phyloP scores from a whole-genome alignment of 2,113 vertebrate species.

The Strigops habroptila region DNA sequence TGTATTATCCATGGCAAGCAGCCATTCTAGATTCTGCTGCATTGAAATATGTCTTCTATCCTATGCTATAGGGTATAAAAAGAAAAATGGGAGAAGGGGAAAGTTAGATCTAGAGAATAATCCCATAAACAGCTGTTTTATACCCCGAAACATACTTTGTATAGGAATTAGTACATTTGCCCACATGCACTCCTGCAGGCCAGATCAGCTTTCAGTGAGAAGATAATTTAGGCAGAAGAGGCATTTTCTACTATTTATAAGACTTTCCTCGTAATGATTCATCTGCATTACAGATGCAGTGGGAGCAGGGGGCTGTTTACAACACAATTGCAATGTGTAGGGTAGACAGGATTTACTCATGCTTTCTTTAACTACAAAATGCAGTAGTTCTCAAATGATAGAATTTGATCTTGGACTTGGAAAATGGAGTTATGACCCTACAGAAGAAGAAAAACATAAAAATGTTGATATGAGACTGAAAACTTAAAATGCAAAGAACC shows the following conservation, averaged over 20 bases:
- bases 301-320: not conserved
- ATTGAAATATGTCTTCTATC: not conserved
- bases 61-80: not conserved
- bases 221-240: not conserved
- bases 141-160: not conserved
- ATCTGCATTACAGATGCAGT: not conserved
- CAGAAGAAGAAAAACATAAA: not conserved
- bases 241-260: conserved; percentile 55
- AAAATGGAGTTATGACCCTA: not conserved
- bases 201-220: conserved; percentile 51
- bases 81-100: not conserved
- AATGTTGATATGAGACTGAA: not conserved
- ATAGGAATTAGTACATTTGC: conserved; percentile 25
- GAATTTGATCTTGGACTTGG: not conserved
- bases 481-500: not conserved
- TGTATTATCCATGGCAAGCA: not conserved
- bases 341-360: not conserved
- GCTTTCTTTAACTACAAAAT: not conserved
- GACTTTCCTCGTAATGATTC: not conserved
- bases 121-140: conserved; percentile 48
- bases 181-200: conserved; percentile 27
- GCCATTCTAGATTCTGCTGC: not conserved
- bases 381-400: not conserved
- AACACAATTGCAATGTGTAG: not conserved
- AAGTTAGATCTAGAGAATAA: not conserved